Evolutionary conservation across 53 echinoderm and acorn worm species (phyloP), one percentile per base, ranked within the genome.

Genomic region (Holothuria scabra): DNA sequence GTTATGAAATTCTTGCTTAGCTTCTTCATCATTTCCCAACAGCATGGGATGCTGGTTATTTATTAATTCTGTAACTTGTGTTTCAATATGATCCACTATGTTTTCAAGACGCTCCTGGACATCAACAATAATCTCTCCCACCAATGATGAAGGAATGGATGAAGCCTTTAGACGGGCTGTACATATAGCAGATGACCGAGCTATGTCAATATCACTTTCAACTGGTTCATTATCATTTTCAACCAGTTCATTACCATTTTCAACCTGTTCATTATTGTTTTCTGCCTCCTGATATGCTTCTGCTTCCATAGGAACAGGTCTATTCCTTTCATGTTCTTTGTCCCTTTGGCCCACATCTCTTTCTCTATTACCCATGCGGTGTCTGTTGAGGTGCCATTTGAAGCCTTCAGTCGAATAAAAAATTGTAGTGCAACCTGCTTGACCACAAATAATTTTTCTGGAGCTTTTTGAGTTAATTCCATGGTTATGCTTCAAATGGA

Each of bases 401-500:
- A 16, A 52, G 16, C 52, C 52, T 52, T 14, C 52, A 16, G 18
- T 44, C 26, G 66, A 65, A 66, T 32, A 49, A 66, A 83, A 83
- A 29, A 26, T 83, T 83, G 48, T 18, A 44, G 33, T 65, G 25
- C 66, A 48, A 46, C 26, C 44, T 29, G 20, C 48, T 66, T 65
- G 78, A 56, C 56, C 46, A 48, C 78, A 76, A 21, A 59, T 55
- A 32, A 76, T 56, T 57, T 59, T 76, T 76, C 31, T 48, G 24
- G 56, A 57, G 21, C 32, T 76, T 19, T 44, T 59, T 59, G 56
- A 26, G 56, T 56, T 49, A 57, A 59, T 52, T 49, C 56, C 46
- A 76, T 76, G 78, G 56, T 56, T 49, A 67, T 59, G 55, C 58
- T 82, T 82, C 60, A 82, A 41, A 62, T 63, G 82, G 38, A 60